Percentiles rank a stretch among this genome's conserved stretches.
These are phyloP conservation scores for Euborellia annulipes DNA, from an alignment of 1,140 invertebrate genomes.

Conservation along the genomic window DNA sequence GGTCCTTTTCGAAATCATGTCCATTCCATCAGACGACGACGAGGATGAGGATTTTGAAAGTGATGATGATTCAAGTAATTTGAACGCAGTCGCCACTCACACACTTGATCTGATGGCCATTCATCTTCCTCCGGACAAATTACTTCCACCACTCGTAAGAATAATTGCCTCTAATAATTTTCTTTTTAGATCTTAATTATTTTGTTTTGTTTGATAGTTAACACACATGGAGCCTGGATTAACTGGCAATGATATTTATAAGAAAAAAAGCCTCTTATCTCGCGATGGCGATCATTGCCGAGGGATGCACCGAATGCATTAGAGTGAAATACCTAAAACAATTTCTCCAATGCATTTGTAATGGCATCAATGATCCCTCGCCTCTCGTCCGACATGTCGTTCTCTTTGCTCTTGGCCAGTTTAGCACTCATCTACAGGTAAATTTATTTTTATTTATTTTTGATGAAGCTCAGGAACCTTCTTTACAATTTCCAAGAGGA, in stretches of 20 bases:
- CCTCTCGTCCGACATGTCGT: constrained; percentile 52
- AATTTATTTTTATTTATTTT: constrained; percentile 3
- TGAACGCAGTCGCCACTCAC: constrained; percentile 48
- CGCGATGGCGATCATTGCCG: constrained; percentile 55
- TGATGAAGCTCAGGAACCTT: too few species aligned
- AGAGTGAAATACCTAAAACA: constrained; percentile 50
- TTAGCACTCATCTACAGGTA: constrained; percentile 61
- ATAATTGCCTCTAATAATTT: constrained; percentile 10
- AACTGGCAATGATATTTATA: constrained; percentile 35
- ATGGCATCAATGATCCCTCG: constrained; percentile 46
- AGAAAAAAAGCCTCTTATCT: constrained; percentile 54
- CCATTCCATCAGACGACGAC: constrained; percentile 36
- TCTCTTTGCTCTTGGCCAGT: constrained; percentile 66
- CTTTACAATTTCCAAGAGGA: too few species aligned
- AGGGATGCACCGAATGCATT: constrained; percentile 66
- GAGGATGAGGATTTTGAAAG: constrained; percentile 42
- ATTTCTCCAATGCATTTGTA: constrained; percentile 50
- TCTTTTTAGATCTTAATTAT: constrained; percentile 3
- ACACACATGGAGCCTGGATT: constrained; percentile 43
- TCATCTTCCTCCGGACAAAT: constrained; percentile 58
- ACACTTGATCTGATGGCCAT: constrained; percentile 60
- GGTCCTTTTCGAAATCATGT: constrained; percentile 51
- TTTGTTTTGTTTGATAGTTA: constrained; percentile 29
- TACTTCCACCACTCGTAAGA: constrained; percentile 49
- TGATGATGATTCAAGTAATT: constrained; percentile 38